phyloP scores from a whole-genome alignment of 2,797 vertebrate species.

The Melopsittacus undulatus region DNA sequence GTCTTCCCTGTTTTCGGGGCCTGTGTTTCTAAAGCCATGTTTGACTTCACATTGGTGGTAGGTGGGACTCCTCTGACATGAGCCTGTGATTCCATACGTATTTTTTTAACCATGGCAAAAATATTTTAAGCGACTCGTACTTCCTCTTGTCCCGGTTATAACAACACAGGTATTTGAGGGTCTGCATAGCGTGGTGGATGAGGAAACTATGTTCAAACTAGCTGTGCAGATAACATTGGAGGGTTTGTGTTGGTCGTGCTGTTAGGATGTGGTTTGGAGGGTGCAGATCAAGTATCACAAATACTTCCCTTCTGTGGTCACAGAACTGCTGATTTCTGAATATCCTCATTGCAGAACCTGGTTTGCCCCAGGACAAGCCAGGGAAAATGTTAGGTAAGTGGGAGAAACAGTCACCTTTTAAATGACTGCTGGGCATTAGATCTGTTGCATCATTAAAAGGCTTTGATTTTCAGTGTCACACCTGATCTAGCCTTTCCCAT shows the following conservation, averaged over 20 bases:
- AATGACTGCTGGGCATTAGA: not conserved
- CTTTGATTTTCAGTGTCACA: not conserved
- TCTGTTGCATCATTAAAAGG: not conserved
- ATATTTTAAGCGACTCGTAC: not conserved
- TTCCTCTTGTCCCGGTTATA: not conserved
- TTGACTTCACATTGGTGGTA: not conserved
- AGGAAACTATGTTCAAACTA: not conserved
- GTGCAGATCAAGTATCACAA: not conserved
- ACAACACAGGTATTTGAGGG: not conserved
- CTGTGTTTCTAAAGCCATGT: not conserved
- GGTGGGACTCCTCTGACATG: not conserved
- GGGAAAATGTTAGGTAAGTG: rapidly evolving
- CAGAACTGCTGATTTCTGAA: not conserved
- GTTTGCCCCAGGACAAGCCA: not conserved
- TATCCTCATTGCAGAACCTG: rapidly evolving
- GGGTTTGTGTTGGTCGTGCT: not conserved
- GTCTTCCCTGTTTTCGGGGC: not conserved
- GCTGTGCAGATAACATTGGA: not conserved
- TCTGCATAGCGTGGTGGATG: rapidly evolving
- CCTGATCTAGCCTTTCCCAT: not conserved
- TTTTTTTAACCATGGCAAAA: not conserved
- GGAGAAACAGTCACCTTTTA: not conserved
- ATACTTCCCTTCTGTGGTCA: not conserved
- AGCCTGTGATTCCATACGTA: rapidly evolving
- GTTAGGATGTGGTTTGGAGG: not conserved